Conservation (phyloP, 2,797 vertebrate genomes). For the Mastacembelus armatus region DNA sequence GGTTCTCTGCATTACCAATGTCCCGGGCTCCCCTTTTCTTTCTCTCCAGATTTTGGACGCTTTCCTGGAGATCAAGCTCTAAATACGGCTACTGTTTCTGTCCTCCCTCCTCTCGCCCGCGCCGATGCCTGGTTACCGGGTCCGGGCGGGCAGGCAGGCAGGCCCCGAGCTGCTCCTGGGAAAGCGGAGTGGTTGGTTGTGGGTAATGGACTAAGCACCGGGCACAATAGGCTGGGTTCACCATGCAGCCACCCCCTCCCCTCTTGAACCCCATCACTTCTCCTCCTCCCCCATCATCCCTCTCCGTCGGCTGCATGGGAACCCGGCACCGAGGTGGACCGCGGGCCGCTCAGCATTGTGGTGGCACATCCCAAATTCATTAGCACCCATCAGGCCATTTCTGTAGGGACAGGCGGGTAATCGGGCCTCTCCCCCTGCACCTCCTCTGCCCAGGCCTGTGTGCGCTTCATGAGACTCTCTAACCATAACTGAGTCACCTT, state of each 20-base stretch:
- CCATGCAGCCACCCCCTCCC: slow-evolving; percentile 45
- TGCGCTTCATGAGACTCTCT: no score
- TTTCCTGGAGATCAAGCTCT: slow-evolving; percentile 79
- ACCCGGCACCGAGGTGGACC: slow-evolving; percentile 84
- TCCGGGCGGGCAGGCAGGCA: slow-evolving; percentile 61
- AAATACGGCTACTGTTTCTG: slow-evolving; percentile 83
- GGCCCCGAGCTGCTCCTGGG: slow-evolving; percentile 73
- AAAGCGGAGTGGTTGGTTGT: slow-evolving; percentile 74
- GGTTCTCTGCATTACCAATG: slow-evolving; percentile 69
- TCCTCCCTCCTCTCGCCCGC: slow-evolving; percentile 62
- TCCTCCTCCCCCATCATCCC: slow-evolving; percentile 33
- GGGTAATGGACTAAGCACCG: slow-evolving; percentile 82
- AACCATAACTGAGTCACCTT: neutral
- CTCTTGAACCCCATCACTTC: slow-evolving; percentile 16
- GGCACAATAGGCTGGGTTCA: slow-evolving; percentile 77
- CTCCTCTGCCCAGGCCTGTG: no score
- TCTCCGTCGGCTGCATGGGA: slow-evolving; percentile 82
- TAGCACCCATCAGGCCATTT: slow-evolving; percentile 81
- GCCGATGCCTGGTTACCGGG: slow-evolving; percentile 78
- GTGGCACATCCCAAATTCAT: slow-evolving; percentile 89
- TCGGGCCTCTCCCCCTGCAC: slow-evolving; percentile 5
- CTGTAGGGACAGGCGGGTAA: slow-evolving; percentile 45
- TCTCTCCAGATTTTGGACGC: slow-evolving; percentile 78
- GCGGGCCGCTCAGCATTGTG: slow-evolving; percentile 83
- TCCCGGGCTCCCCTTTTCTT: slow-evolving; percentile 67